A percentile compares a stretch with the other conserved stretches of the same genome.
phyloP scores from a whole-genome alignment of 2,888 invertebrate species.

The Drosophila neutralis region DNA sequence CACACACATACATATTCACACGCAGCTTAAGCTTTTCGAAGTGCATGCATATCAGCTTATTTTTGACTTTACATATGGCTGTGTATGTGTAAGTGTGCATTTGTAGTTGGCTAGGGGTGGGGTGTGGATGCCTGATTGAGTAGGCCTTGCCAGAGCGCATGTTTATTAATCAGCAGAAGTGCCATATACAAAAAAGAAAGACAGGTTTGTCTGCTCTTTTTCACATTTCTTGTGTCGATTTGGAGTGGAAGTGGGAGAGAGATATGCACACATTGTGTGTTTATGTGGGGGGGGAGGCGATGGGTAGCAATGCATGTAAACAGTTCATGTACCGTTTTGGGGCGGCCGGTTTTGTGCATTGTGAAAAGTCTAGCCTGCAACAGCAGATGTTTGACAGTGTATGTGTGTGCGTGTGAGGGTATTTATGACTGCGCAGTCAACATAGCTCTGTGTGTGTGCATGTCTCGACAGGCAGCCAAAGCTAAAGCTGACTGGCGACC shows the following conservation, averaged over 20 bases:
- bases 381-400: conserved; percentile 19
- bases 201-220: conserved; percentile 54
- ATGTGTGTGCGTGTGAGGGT: conserved; percentile 28
- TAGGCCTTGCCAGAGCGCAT: conserved; percentile 76
- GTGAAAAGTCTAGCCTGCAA: conserved; percentile 58
- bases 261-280: conserved; percentile 2
- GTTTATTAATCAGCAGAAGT: conserved; percentile 74
- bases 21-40: conserved; percentile 50
- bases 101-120: conserved; percentile 31
- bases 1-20: conserved; percentile 5
- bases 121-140: conserved; percentile 65
- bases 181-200: conserved; percentile 45
- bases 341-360: conserved; percentile 64
- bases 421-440: conserved; percentile 77
- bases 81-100: conserved; percentile 36
- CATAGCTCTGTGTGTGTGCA: conserved; percentile 39
- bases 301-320: conserved; percentile 45
- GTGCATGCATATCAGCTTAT: conserved; percentile 52
- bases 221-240: conserved; percentile 53
- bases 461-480: conserved; percentile 49
- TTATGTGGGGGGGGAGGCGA: neutral
- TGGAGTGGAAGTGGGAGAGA: conserved; percentile 16
- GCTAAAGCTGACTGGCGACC: conserved; percentile 55
- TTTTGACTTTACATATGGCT: conserved; percentile 29
- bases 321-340: conserved; percentile 65